Evolutionary conservation across 2,113 vertebrate genomes (phyloP), one percentile per base, ranked within the genome.

Genomic region (Pangasianodon hypophthalmus): DNA sequence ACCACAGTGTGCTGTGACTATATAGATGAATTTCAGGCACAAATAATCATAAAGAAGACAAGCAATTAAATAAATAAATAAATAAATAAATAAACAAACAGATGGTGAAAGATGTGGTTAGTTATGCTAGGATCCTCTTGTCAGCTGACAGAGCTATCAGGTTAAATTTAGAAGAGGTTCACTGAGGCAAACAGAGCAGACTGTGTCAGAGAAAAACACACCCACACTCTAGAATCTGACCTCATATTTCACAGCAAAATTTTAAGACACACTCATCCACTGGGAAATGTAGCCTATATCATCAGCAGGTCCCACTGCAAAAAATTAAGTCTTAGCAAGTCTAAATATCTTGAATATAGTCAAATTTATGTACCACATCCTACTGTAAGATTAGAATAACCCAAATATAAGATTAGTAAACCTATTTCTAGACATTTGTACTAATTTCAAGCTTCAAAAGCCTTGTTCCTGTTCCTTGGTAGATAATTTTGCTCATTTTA

Each of bases 101-200:
- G 37, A 11, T 32, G 8, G 60, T 90, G 86, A 62, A 84, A 80
- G 50, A 82, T 88, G 37, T 88, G 90, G 86, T 92, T 82, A 88
- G 88, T 91, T 84, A 90, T 50, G 86, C 79, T 86, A 60, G 86
- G 80, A 87, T 90, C 89, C 80, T 88, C 88, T 69, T 82, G 90
- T 92, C 93, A 93, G 91, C 92, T 93, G 93, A 92, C 92, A 81
- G 87, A 90, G 52, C 86, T 90, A 88, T 91, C 88, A 87, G 75
- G 90, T 91, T 93, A 92, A 92, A 92, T 91, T 89, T 93, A 93
- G 93, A 85, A 86, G 75, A 77, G 56, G 91, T 88, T 90, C 87
- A 86, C 67, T 77, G 69, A 89, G 90, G 90, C 90, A 87, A 92
- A 88, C 89, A 71, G 67, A 84, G 83, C 56, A n/a, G 79, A 37